These are phyloP conservation scores for Leucoma salicis DNA, from an alignment of 2,888 invertebrate species.

Conservation along the genomic window DNA sequence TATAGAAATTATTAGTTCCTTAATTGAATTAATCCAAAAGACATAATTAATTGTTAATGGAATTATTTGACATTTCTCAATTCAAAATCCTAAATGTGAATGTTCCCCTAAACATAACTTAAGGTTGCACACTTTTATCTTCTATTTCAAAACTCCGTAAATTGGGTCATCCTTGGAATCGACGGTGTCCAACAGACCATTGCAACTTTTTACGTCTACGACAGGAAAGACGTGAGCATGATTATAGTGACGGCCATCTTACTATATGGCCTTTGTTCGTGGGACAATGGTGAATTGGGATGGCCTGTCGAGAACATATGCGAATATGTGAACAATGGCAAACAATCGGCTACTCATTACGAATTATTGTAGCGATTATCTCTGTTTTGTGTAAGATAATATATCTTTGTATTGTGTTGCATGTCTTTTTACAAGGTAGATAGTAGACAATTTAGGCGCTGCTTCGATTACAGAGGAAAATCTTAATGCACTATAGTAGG, in stretches of 20 bases:
- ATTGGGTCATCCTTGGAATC: slow-evolving; percentile 41
- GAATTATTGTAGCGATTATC: slow-evolving; percentile 37
- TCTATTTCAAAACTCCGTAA: too few species aligned
- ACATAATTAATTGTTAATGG: too few species aligned
- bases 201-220: slow-evolving; percentile 22
- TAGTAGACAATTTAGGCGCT: background rate
- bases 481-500: too few species aligned
- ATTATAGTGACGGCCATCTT: slow-evolving; percentile 46
- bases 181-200: slow-evolving; percentile 19
- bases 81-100: too few species aligned
- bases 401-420: slow-evolving; percentile 17
- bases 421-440: slow-evolving; percentile 1
- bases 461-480: too few species aligned
- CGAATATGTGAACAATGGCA: slow-evolving; percentile 54
- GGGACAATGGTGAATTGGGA: slow-evolving; percentile 70
- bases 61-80: too few species aligned
- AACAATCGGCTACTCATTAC: slow-evolving; percentile 57
- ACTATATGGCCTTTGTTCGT: slow-evolving; percentile 56
- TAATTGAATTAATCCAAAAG: too few species aligned
- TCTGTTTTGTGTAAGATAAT: slow-evolving; percentile 30
- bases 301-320: slow-evolving; percentile 51
- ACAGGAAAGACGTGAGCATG: slow-evolving; percentile 29
- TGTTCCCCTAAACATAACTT: too few species aligned
- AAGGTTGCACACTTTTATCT: too few species aligned
- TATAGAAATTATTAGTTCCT: too few species aligned